phyloP scores from a whole-genome alignment of 2,797 vertebrate genomes.

The Rousettus madagascariensis region DNA sequence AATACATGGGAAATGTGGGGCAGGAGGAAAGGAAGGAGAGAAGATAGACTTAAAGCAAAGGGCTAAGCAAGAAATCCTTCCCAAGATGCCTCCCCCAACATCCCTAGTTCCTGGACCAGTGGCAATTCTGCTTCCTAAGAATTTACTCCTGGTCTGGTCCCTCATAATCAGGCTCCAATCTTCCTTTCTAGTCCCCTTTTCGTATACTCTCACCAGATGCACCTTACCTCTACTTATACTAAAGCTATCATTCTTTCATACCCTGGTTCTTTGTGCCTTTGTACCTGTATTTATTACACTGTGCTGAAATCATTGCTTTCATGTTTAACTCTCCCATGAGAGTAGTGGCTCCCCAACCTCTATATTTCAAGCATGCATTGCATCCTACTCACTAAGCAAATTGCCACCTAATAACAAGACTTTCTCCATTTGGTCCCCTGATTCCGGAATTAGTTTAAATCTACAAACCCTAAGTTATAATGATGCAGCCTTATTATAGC shows the following conservation, averaged over 20 bases:
- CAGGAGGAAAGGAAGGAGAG: conserved; percentile 39
- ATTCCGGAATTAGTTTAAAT: conserved; percentile 27
- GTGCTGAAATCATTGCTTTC: neutral
- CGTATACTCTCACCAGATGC: neutral
- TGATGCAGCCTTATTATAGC: neutral
- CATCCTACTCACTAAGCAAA: neutral
- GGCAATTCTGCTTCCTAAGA: neutral
- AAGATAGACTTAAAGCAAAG: neutral
- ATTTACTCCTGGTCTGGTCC: neutral
- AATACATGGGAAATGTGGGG: conserved; percentile 60
- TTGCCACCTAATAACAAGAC: neutral
- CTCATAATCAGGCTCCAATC: neutral
- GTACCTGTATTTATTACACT: neutral
- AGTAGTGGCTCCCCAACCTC: neutral
- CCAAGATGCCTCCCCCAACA: neutral
- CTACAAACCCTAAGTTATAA: neutral
- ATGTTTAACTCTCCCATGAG: neutral
- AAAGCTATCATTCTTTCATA: neutral
- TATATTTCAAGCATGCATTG: neutral
- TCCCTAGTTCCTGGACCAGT: neutral
- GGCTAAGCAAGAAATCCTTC: neutral
- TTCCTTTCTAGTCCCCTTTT: neutral
- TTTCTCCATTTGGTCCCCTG: neutral
- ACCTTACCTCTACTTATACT: neutral
- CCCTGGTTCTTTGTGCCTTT: neutral